A percentile compares a stretch with the other conserved stretches of the same genome.
Evolutionary conservation across 2,797 vertebrate genomes (phyloP).

Genomic region (Phrynocephalus guinanensis): DNA sequence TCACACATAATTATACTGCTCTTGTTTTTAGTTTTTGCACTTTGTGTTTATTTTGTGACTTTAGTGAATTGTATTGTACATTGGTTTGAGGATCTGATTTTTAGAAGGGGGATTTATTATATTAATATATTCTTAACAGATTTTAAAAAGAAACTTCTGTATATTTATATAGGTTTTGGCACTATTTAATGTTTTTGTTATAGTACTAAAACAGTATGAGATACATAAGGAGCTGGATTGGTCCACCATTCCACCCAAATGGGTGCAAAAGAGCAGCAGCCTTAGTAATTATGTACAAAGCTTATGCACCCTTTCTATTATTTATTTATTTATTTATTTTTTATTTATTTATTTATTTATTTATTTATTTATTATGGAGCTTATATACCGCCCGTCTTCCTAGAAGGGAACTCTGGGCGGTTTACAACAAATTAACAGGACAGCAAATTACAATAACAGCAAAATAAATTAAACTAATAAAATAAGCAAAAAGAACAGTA

Average conservation of each 20-base stretch:
- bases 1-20: no score
- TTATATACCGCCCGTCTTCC: no score
- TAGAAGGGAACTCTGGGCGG: no score
- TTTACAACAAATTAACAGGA: no score
- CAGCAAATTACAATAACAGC: no score
- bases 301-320: neutral
- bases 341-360: no score
- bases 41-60: neutral
- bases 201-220: neutral
- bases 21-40: neutral
- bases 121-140: neutral
- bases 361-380: no score
- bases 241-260: neutral
- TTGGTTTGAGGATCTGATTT: neutral
- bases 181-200: neutral
- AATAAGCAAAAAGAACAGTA: no score
- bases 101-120: neutral
- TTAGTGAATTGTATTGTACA: neutral
- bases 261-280: neutral
- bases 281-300: neutral
- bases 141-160: neutral
- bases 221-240: neutral
- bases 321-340: no score
- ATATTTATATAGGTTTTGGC: neutral
- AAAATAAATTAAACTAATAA: no score